Base-by-base conservation (phyloP, 1,140 invertebrate species). In the Diploscapter pachys region DNA sequence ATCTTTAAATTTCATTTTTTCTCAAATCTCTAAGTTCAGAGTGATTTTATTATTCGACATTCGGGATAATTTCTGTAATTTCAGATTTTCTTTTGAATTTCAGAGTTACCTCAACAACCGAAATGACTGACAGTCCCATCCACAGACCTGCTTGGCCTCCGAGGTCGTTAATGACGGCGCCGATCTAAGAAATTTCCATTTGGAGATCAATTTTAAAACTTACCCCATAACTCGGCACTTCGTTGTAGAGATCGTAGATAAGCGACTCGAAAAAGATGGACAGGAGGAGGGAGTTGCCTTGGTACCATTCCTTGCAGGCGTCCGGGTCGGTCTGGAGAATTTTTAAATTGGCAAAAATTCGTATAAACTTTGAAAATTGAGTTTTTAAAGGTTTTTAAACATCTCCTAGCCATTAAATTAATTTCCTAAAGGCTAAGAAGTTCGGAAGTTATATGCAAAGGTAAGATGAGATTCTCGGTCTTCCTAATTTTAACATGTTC, bases 91-190 rank as follows among this genome's bases (percentile, higher is more conserved):
- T n/a, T n/a, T n/a, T n/a, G n/a, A 31, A 31, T 31, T 31, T 31
- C 31, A 31, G 31, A 31, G 31, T 6, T 49, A 63, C 62, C 54
- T 73, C 73, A 2, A 75, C 67, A 0, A 75, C 62, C 1, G 73
- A 75, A 51, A 75, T 71, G 9, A 75, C 73, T 3, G 73, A 75
- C 3, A 77, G 71, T 3, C 75, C 75, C 11, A 77, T 31, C 75
- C 75, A 77, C 5, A 77, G 51, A 0, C 75, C 75, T 5, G 71
- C 75, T 52, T 77, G 75, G 65, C 75, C 75, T 59, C 75, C 75
- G 51, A 77, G 63, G 53, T 77, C 71, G 71, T 73, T 77, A 31
- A 77, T 68, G 49, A 65, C 63, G 13, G 72, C 63, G 53, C 56
- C 57, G 4, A 75, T 31, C 68, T 75, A 31, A 31, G 49, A 63